Base-by-base conservation (phyloP, 2,113 vertebrate species). In the Apistogramma diplotaenia region DNA sequence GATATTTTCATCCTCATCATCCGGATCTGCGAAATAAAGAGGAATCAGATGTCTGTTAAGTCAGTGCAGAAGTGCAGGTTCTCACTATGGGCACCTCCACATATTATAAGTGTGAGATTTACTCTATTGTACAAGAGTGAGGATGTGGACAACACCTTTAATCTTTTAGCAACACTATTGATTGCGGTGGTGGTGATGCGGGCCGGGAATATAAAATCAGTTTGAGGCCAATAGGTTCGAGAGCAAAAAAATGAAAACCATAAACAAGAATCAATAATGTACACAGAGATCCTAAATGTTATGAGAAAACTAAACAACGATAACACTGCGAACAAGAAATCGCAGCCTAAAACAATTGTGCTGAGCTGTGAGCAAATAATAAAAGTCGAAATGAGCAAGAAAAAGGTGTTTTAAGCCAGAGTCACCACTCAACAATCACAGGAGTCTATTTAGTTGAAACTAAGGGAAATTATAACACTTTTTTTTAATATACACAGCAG, bases 11-110 rank as follows among this genome's bases (percentile, higher is more conserved):
- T 94, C 92, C 7, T 94, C 94, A 74, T 90, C 89, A 25, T 94
- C 89, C 0, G 1, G 1, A 16, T 7, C 93, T 94, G 89, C 71
- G 55, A 61, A 57, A 83, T 2, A 78, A 79, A 46, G 8, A 79
- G 11, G 59, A 81, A 57, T 49, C 6, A 80, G n/a, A 58, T 43
- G 1, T 2, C 33, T 61, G 55, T 58, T 13, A 59, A 76, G 49
- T 74, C 43, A 60, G 10, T 23, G 33, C 5, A 73, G 23, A 65
- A 75, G 55, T 10, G 3, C 70, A 76, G 8, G 5, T 49, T 81
- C 18, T 58, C 4, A 51, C 18, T 59, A n/a, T 27, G 25, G 54
- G 3, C 25, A 21, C 23, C 31, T 57, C 71, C 40, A 43, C 49
- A 70, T 29, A 46, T 49, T 49, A 78, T 65, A 13, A 60, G 23